Evolutionary conservation across 2,888 invertebrate genomes (phyloP), one percentile per base, ranked within the genome.

Genomic region (Cryptus armator): DNA sequence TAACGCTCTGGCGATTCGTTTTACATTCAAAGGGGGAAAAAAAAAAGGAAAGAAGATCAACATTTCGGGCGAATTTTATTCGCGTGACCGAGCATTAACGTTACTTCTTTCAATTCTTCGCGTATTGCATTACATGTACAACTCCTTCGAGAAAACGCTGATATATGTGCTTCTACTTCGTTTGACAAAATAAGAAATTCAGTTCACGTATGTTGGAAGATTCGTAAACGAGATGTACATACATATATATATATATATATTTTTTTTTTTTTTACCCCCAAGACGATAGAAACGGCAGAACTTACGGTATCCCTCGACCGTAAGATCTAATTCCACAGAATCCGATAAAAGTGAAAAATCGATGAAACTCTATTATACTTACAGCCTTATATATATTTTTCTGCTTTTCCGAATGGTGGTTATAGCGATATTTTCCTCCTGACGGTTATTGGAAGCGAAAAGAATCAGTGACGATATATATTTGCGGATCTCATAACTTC

Each of bases 151-250:
- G 14, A 44, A 71, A 72, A 78, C 16, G 19, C 46, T 7, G 51
- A 46, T 3, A 62, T 66, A 74, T 12, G 59, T 68, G 64, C 16
- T 14, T 72, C 59, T 10, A 43, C 53, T 59, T 32, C 16, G 6
- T 4, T 14, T 75, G n/a, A 66, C 70, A 46, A 53, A 75, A 79
- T 83, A 71, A 71, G 59, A 59, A 62, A 83, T 80, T 48, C 64
- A 53, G 62, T 70, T 46, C 75, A 32, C 53, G 75, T 66, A 80
- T 70, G 64, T 10, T 75, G 64, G 29, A 24, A 46, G 56, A 66
- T 84, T 71, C 6, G 19, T 37, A 70, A 71, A 80, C 32, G 14
- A 7, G 64, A 59, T 56, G 7, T 53, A 70, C 14, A 53, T 59
- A 53, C 16, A 53, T 53, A 53, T 19, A 53, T 19, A 53, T n/a